Conservation (phyloP, 2,113 vertebrate genomes). For the Tetraodon nigroviridis region DNA sequence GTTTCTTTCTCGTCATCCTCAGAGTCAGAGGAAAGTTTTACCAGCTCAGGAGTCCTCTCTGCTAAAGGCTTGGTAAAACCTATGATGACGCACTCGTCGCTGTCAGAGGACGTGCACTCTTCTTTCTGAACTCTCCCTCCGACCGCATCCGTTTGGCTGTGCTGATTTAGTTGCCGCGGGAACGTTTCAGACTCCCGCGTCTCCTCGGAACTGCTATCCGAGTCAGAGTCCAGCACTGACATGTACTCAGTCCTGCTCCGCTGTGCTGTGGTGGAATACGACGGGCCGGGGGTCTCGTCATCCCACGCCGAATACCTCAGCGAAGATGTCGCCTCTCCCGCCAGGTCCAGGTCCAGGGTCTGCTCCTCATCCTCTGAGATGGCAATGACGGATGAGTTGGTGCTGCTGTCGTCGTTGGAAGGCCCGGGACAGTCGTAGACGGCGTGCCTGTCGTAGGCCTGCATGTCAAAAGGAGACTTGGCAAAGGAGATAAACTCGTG, state of each 20-base stretch:
- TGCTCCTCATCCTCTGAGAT: constrained; percentile 83
- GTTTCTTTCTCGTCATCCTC: constrained; percentile 75
- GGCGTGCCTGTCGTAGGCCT: constrained; percentile 89
- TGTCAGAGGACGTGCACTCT: constrained; percentile 64
- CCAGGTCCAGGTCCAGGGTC: constrained; percentile 44
- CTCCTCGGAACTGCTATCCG: constrained; percentile 81
- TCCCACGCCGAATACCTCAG: constrained; percentile 84
- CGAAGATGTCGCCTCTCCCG: constrained; percentile 57
- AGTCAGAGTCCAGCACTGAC: constrained; percentile 75
- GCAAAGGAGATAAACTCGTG: constrained; percentile 94
- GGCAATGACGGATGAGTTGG: constrained; percentile 85
- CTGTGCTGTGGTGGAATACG: constrained; percentile 79
- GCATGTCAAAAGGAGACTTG: constrained; percentile 90
- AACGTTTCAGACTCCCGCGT: constrained; percentile 20
- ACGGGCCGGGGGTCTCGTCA: constrained; percentile 90
- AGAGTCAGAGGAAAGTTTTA: constrained; percentile 89
- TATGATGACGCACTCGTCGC: constrained; percentile 88
- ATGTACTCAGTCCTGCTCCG: constrained; percentile 53
- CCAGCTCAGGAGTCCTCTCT: constrained; percentile 91
- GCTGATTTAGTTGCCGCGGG: constrained; percentile 28
- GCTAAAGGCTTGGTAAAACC: constrained; percentile 85
- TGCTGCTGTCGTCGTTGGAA: constrained; percentile 82
- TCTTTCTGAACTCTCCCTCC: constrained; percentile 35
- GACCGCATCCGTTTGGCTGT: constrained; percentile 37
- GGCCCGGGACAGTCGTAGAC: constrained; percentile 86